Evolutionary conservation across 1,140 invertebrate species (phyloP), one percentile per base, ranked within the genome.

Genomic region (Bombus confusus): DNA sequence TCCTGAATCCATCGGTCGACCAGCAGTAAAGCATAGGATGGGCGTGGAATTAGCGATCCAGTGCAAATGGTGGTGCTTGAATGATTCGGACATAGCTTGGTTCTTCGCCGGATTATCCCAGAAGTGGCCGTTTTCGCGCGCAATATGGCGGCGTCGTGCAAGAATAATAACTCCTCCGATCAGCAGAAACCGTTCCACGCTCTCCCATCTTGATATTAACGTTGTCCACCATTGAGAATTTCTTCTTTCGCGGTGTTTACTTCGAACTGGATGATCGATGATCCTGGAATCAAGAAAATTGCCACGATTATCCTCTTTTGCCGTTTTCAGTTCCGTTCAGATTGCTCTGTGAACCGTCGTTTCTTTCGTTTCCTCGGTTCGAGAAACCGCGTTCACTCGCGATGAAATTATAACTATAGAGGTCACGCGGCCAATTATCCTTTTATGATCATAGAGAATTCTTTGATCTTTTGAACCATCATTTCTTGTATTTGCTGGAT

Each of bases 41-140:
- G 90, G 90, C 89, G 90, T 90, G 80, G 90, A 93, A 93, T 93
- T 91, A 88, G 88, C 85, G 86, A 91, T 91, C 85, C 87, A 84
- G 91, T 87, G 91, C 92, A 92, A 93, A 93, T 93, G 90, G 90
- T 91, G 91, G 91, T 84, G 73, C 37, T 64, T 75, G 66, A 87
- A 52, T 69, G 84, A 85, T 82, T 57, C 72, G 68, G 73, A 87
- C 80, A 87, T 73, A 76, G 75, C 83, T 85, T 72, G 88, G 83
- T 90, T 88, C 90, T 88, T 78, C 78, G 57, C 41, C 85, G 83
- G 90, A 90, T 91, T 87, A 89, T 93, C 87, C 81, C 37, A 68
- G 71, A 82, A 88, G 86, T 71, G 59, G 73, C 41, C 47, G 73
- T 88, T 87, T 91, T 59, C 79, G 43, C 66, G 75, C 41, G 59